Base-by-base conservation (phyloP, 1,140 invertebrate species). In the Pteromalus puparum region DNA sequence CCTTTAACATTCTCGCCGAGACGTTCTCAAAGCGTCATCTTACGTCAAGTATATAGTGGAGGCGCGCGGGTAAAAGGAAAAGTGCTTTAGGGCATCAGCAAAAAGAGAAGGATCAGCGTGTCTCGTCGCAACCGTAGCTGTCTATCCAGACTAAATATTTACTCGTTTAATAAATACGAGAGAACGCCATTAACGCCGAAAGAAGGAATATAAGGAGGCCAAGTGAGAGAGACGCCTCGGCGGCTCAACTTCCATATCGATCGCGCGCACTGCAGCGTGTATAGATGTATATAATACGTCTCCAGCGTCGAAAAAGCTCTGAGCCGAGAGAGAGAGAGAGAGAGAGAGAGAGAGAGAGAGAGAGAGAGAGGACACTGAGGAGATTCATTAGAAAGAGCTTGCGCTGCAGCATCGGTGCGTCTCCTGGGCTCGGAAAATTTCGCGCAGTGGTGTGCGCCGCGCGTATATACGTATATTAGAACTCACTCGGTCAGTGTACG, bases 381-480 rank as follows among this genome's bases (percentile, higher is more conserved):
- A 78, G 76, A 78, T 78, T 78, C 28, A 65, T 78, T 65, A 78
- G 30, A 6, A 21, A 61, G 28, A 67, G 61, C 46, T 3, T 6
- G 65, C 7, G 13, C 10, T 48, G 13, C 46, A 18, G 46, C 46
- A 48, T 34, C 30, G 30, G 13, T 48, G 46, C 46, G 46, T 48
- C 46, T 18, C 46, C n/a, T 70, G n/a, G n/a, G 30, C 48, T 72
- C 30, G 67, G 67, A 15, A 70, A 81, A 81, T 48, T 79, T 79
- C 34, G 77, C 21, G 18, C 18, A n/a, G n/a, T 13, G 48, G 48
- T 13, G 9, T 13, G 9, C 10, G 9, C 1, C 1, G 10, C 13
- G 46, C 13, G 13, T 13, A 1, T 48, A 18, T 61, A 18, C 53
- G 1, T n/a, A 1, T 7, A n/a, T 61, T 34, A 34, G 30, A 34